Conservation (phyloP, 2,888 invertebrate genomes). For the Julus scanicus region DNA sequence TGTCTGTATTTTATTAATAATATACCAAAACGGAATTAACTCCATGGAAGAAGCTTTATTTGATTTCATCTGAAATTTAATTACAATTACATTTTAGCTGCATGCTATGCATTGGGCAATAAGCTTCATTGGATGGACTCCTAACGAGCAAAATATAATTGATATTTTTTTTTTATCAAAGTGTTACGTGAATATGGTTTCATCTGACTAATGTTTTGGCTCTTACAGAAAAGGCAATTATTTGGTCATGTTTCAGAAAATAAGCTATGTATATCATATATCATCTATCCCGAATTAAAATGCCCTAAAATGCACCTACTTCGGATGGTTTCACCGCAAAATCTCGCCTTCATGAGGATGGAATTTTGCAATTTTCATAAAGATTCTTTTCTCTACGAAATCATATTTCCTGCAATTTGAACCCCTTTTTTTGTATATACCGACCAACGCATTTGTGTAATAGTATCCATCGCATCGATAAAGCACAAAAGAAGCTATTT, state of each 20-base stretch:
- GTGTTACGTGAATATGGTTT: neutral
- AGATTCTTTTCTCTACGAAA: neutral
- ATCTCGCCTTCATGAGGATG: neutral
- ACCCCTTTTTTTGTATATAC: constrained; percentile 2
- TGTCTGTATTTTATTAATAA: neutral
- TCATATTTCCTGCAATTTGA: neutral
- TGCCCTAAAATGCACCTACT: neutral
- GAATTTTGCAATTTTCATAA: neutral
- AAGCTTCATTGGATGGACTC: neutral
- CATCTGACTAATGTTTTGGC: neutral
- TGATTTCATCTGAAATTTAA: constrained; percentile 36
- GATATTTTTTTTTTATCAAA: neutral
- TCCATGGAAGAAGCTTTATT: neutral
- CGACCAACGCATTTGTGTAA: neutral
- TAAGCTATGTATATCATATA: neutral
- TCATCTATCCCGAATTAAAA: neutral
- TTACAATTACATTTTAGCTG: neutral
- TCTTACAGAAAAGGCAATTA: neutral
- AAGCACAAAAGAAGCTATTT: neutral
- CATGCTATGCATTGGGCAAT: neutral
- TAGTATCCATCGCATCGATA: neutral
- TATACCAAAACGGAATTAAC: neutral
- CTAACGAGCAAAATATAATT: neutral
- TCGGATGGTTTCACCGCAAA: neutral
- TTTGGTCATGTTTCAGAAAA: neutral